Evolutionary conservation across 2,113 vertebrate genomes (phyloP), one percentile per base, ranked within the genome.

Genomic region (Dascyllus trimaculatus): DNA sequence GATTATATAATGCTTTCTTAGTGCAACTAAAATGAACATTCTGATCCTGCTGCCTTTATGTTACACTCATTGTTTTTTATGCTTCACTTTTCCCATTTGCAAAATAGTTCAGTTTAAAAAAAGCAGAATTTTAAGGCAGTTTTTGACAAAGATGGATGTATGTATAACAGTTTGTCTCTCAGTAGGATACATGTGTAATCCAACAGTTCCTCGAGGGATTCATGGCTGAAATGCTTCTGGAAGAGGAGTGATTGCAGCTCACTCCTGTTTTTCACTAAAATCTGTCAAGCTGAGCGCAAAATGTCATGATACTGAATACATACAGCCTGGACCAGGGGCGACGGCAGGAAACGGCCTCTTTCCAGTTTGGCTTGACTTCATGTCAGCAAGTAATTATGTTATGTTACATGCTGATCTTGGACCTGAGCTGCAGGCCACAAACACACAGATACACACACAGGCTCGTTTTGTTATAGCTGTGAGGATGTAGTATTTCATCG

Each of bases 91-190:
- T 65, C 59, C 67, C 18, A 45, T 4, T 40, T n/a, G 45, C 22
- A 64, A 32, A 64, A 53, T 0, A 24, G 17, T 25, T 80, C 21
- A 21, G 17, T 74, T 10, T 4, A 15, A 49, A 82, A 80, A 82
- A 81, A 59, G 10, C 0, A 1, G 18, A 43, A n/a, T 49, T 67
- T 43, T 21, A 48, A 48, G 5, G 15, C 2, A 4, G 10, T 66
- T 77, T 75, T 66, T 82, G 69, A 83, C 57, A 35, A 51, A 57
- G 69, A 83, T 68, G 38, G 24, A 78, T 76, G 40, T 9, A 45
- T 10, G 6, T 29, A 8, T 56, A 49, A 13, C 38, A 70, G 25
- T 80, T 40, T 43, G 22, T 66, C 22, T 75, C 51, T 66, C 69
- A 46, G 18, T 14, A 63, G 65, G 67, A 72, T 65, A 15, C 24